phyloP scores from a whole-genome alignment of 2,888 invertebrate species.

The Villa cingulata region DNA sequence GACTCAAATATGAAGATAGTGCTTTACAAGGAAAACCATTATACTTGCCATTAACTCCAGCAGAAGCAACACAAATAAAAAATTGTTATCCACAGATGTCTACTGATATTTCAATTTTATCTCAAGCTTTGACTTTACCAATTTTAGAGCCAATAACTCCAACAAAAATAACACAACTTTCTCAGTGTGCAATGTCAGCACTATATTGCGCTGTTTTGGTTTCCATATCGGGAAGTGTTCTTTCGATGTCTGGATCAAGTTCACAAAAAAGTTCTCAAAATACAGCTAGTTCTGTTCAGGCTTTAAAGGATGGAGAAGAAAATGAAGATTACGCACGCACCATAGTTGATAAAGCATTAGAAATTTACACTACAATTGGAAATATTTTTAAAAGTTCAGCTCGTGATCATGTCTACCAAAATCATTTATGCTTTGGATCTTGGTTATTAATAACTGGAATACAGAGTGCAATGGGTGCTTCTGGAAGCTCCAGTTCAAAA shows the following conservation, averaged over 20 bases:
- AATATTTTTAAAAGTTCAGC: slow-evolving; percentile 71
- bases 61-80: slow-evolving; percentile 59
- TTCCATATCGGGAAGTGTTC: slow-evolving; percentile 48
- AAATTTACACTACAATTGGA: slow-evolving; percentile 70
- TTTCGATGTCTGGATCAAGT: slow-evolving; percentile 42
- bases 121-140: slow-evolving; percentile 70
- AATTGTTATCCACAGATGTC: slow-evolving; percentile 59
- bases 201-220: slow-evolving; percentile 66
- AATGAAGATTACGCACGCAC: slow-evolving; percentile 66
- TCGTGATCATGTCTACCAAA: slow-evolving; percentile 75
- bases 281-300: slow-evolving; percentile 16
- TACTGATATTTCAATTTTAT: slow-evolving; percentile 67
- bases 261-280: slow-evolving; percentile 39
- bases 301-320: slow-evolving; percentile 49
- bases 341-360: slow-evolving; percentile 77
- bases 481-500: slow-evolving; percentile 44
- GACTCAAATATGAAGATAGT: slow-evolving; percentile 39
- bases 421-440: slow-evolving; percentile 74
- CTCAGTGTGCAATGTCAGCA: slow-evolving; percentile 69
- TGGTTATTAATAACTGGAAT: slow-evolving; percentile 81
- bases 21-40: slow-evolving; percentile 48
- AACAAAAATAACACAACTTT: slow-evolving; percentile 67
- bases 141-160: slow-evolving; percentile 77
- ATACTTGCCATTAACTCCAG: slow-evolving; percentile 51
- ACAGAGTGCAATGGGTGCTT: slow-evolving; percentile 61